Conservation (phyloP, 2,113 vertebrate genomes). For the Nyctibius bracteatus region DNA sequence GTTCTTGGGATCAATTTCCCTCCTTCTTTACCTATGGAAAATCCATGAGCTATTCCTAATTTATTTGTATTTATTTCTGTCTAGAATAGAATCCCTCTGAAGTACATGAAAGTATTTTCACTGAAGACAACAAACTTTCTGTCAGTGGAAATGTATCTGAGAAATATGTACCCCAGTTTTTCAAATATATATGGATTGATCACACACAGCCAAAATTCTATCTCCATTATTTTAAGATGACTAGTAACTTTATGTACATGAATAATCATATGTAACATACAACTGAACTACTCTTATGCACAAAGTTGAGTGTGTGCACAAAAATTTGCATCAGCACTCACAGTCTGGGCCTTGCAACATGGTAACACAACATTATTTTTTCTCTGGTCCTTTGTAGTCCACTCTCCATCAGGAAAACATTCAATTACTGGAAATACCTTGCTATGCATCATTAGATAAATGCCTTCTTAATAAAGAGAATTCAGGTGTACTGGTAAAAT, state of each 20-base stretch:
- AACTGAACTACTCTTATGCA: background rate
- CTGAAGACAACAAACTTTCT: background rate
- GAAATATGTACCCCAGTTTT: background rate
- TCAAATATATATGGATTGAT: background rate
- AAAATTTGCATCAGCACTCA: background rate
- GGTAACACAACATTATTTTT: background rate
- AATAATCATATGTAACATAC: background rate
- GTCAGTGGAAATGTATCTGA: background rate
- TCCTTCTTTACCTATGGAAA: background rate
- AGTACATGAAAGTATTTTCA: background rate
- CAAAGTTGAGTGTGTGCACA: background rate
- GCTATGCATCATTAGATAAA: constrained; percentile 51
- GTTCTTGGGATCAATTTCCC: background rate
- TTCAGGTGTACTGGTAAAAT: constrained; percentile 40
- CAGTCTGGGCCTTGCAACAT: background rate
- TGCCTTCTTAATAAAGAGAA: constrained; percentile 65
- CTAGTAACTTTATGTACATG: background rate
- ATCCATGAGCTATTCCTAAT: background rate
- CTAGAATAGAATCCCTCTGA: background rate
- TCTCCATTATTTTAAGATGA: background rate
- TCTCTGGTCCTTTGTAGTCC: background rate
- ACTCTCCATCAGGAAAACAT: background rate
- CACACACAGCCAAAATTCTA: background rate
- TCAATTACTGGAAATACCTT: constrained; percentile 15
- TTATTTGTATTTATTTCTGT: background rate